Evolutionary conservation across 2,797 vertebrate species (phyloP), one percentile per base, ranked within the genome.

Genomic region (Anguilla megastoma): DNA sequence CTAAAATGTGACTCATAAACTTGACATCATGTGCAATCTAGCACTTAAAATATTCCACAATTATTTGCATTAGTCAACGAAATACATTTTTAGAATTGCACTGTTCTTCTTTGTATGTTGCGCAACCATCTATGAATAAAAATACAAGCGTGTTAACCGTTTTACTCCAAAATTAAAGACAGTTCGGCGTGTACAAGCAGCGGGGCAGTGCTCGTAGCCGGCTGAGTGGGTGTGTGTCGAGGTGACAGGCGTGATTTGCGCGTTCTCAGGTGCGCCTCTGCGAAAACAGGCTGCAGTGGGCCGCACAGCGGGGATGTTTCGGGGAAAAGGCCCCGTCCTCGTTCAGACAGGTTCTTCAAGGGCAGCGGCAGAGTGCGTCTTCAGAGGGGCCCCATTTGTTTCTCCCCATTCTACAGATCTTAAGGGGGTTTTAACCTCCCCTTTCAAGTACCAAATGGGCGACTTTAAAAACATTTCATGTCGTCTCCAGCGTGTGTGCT

Each of bases 371-470:
- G 93, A 93, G 89, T 89, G 86, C 89, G 48, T 94, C 92, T 92
- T 92, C 91, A 93, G 91, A 91, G 86, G 91, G 41, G 33, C 48
- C 87, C 93, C 94, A 93, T 94, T 95, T 95, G 95, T 95, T 94
- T 93, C 91, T 87, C 90, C 90, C 92, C 91, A 90, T 88, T 90
- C 89, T 92, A 63, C 89, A 88, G 76, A 90, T 89, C 91, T 92
- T 93, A 92, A 92, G 92, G 91, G 94, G 93, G 92, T 88, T 87
- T 0, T 87, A 82, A 48, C 41, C 84, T 24, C 8, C 48, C 89
- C 94, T 96, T 96, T 96, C 94, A 96, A 94, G 95, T 94, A 91
- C 93, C 95, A 96, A 95, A 95, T 95, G 95, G 93, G 92, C 91
- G 94, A 90, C 91, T 95, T 91, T 93, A 91, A 87, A 91, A 95